Conservation (phyloP, 2,888 invertebrate genomes). For the Lasioglossum morio region DNA sequence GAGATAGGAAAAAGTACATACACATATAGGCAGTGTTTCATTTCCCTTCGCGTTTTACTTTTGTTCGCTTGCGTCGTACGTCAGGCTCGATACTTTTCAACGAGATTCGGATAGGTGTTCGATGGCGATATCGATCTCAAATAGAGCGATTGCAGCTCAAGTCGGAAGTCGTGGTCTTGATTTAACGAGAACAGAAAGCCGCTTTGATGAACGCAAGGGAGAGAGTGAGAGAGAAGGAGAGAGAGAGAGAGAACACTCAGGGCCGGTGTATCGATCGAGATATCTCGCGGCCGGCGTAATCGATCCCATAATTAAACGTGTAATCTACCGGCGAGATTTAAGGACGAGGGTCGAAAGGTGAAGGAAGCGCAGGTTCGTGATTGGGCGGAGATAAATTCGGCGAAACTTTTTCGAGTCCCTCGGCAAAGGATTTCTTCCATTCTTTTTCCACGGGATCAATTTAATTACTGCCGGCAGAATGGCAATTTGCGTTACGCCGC, state of each 20-base stretch:
- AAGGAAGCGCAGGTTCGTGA: conserved; percentile 28
- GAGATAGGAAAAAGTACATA: background rate
- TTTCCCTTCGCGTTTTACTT: background rate
- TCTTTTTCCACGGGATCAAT: background rate
- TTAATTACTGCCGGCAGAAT: conserved; percentile 22
- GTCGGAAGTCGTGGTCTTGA: conserved; percentile 46
- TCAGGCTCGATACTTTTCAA: conserved; percentile 27
- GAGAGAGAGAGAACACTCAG: background rate
- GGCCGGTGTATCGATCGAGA: conserved; percentile 46
- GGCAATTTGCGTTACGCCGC: conserved; percentile 8
- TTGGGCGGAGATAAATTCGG: conserved; percentile 38
- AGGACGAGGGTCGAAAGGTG: conserved; percentile 51
- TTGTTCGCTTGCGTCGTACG: conserved; percentile 14
- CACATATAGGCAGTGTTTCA: background rate
- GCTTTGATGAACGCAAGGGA: conserved; percentile 39
- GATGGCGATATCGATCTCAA: conserved; percentile 37
- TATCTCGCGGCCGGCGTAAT: conserved; percentile 53
- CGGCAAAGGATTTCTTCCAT: background rate
- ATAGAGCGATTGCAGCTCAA: conserved; percentile 32
- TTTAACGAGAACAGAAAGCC: conserved; percentile 53
- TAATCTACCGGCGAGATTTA: conserved; percentile 57
- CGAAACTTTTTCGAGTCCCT: conserved; percentile 31
- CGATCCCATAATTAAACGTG: conserved; percentile 63
- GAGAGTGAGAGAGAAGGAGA: background rate
- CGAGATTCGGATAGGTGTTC: conserved; percentile 31